Percentiles rank a stretch among this genome's conserved stretches.
Evolutionary conservation across 2,888 invertebrate species (phyloP).

Genomic region (Deilephila porcellus): DNA sequence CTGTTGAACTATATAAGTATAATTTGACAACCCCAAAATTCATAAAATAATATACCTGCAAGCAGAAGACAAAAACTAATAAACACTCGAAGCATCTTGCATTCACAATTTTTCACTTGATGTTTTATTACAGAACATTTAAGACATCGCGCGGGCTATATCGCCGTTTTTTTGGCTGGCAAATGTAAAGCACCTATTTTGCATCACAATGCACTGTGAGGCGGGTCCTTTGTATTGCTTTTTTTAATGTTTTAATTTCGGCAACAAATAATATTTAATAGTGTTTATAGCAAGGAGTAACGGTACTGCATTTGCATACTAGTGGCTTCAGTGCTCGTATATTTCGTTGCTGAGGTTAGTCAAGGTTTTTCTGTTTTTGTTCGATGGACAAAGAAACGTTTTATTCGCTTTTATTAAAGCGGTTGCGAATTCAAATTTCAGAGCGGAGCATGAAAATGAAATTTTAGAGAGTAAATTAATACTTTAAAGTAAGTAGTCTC

Average conservation of each 20-base stretch:
- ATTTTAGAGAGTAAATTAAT: not conserved
- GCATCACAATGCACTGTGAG: slow-evolving; percentile 77
- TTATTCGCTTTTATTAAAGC: slow-evolving; percentile 24
- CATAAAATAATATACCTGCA: not conserved
- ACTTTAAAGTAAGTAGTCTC: not conserved
- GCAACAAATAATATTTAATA: slow-evolving; percentile 79
- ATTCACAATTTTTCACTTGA: slow-evolving; percentile 6
- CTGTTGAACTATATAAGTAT: not conserved
- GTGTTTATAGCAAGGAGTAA: slow-evolving; percentile 65
- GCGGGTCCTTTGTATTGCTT: slow-evolving; percentile 61
- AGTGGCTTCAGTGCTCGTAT: slow-evolving; percentile 49
- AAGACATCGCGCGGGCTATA: slow-evolving; percentile 14
- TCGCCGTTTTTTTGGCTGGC: slow-evolving; percentile 55
- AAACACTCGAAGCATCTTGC: not conserved
- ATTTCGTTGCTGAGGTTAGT: slow-evolving; percentile 20
- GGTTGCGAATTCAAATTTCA: not conserved
- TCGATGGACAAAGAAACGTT: slow-evolving; percentile 20
- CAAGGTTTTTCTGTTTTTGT: slow-evolving; percentile 7
- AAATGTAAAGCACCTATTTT: slow-evolving; percentile 58
- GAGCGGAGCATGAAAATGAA: not conserved
- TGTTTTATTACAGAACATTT: slow-evolving; percentile 22
- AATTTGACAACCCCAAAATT: not conserved
- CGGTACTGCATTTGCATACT: slow-evolving; percentile 71
- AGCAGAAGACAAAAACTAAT: not conserved
- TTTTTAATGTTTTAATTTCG: slow-evolving; percentile 78